These are phyloP conservation scores for Diarsia mendica DNA, from an alignment of 2,888 invertebrate species.

Conservation along the genomic window DNA sequence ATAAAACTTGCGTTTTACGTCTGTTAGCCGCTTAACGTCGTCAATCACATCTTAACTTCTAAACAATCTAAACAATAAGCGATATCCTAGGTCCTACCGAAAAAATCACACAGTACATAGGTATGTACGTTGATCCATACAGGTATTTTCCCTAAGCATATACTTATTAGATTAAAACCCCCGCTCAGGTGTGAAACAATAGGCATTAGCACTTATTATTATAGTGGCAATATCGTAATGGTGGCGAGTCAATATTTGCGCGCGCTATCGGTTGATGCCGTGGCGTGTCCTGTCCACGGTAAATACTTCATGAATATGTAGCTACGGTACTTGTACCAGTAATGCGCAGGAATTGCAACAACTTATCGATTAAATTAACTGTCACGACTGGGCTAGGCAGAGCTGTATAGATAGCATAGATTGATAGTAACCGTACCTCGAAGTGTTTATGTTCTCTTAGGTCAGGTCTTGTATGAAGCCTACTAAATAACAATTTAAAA, in stretches of 20 bases:
- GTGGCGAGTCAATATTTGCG: slow-evolving; percentile 63
- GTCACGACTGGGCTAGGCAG: slow-evolving; percentile 11
- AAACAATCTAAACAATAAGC: no score
- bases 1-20: no score
- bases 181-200: slow-evolving; percentile 39
- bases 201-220: slow-evolving; percentile 40
- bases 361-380: slow-evolving; percentile 11
- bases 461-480: slow-evolving; percentile 15
- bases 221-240: slow-evolving; percentile 32
- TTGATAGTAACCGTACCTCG: neutral
- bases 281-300: neutral
- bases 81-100: no score
- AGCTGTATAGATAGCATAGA: neutral
- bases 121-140: no score
- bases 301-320: slow-evolving; percentile 37
- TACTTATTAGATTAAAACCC: slow-evolving; percentile 43
- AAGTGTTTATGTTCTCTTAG: slow-evolving; percentile 4
- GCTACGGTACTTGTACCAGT: slow-evolving; percentile 21
- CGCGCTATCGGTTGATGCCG: slow-evolving; percentile 63
- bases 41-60: no score
- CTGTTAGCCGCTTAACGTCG: no score
- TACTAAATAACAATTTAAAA: neutral
- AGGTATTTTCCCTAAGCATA: slow-evolving; percentile 31
- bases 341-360: slow-evolving; percentile 16
- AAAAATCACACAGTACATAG: no score